These are phyloP conservation scores for Psettodes erumei DNA, from an alignment of 2,113 vertebrate genomes.

Conservation along the genomic window DNA sequence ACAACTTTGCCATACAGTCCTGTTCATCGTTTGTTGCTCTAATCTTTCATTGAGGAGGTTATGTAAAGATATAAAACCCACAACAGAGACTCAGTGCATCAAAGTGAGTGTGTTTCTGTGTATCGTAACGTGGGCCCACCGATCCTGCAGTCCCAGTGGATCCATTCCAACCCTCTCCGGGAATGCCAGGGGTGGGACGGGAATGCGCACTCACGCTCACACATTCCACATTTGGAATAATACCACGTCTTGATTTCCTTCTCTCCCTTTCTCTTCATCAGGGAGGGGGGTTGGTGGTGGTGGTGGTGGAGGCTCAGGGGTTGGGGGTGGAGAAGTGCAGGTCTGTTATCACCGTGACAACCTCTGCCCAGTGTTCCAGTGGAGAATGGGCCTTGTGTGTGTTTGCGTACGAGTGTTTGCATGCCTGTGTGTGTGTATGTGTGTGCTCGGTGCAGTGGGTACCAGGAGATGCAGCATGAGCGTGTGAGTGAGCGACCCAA, in stretches of 20 bases:
- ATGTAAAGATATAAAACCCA: slow-evolving; percentile 31
- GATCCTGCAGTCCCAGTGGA: slow-evolving; percentile 3
- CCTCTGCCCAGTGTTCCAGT: slow-evolving; percentile 71
- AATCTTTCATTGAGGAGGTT: slow-evolving; percentile 59
- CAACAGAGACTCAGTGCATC: slow-evolving; percentile 19
- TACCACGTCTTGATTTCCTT: slow-evolving; percentile 46
- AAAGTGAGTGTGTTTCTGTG: slow-evolving; percentile 35
- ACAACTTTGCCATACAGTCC: too few species aligned
- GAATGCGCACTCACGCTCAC: slow-evolving; percentile 75
- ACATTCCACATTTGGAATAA: slow-evolving; percentile 76
- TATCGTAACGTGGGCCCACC: slow-evolving; percentile 35
- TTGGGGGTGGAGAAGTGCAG: slow-evolving; percentile 53
- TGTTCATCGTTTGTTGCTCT: slow-evolving; percentile 43
- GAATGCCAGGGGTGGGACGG: slow-evolving; percentile 76
- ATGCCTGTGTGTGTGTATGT: slow-evolving; percentile 25
- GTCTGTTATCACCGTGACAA: slow-evolving; percentile 78
- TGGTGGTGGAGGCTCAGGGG: slow-evolving; percentile 7
- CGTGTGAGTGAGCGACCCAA: slow-evolving; percentile 56
- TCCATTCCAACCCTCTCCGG: slow-evolving; percentile 41
- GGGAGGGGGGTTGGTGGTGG: slow-evolving; percentile 17
- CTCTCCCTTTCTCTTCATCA: slow-evolving; percentile 12
- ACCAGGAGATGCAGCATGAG: slow-evolving; percentile 72
- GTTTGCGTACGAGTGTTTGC: slow-evolving; percentile 13
- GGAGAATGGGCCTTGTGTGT: slow-evolving; percentile 81
- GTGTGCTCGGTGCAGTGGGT: slow-evolving; percentile 64